Conservation (phyloP, 2,113 vertebrate species). For the Mellivora capensis region DNA sequence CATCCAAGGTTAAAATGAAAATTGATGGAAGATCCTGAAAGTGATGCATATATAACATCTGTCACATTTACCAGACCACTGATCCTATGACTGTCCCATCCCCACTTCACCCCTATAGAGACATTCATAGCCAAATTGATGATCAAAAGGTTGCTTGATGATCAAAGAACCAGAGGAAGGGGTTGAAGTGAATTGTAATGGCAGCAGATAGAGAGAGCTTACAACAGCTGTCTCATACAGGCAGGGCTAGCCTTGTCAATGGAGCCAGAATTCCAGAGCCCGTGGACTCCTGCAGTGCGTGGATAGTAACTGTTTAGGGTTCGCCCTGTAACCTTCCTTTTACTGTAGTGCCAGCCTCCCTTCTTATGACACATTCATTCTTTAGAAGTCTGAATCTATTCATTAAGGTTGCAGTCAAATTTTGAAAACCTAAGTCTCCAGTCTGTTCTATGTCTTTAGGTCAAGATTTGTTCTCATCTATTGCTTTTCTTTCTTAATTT, state of each 20-base stretch:
- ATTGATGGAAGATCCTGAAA: neutral
- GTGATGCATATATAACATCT: neutral
- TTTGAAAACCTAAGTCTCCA: neutral
- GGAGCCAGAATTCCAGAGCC: neutral
- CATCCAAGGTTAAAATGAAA: neutral
- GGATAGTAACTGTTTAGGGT: neutral
- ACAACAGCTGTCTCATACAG: neutral
- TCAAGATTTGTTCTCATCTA: neutral
- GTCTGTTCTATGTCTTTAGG: neutral
- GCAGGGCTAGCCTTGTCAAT: too few species aligned
- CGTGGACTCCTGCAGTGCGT: fast-evolving
- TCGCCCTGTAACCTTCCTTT: neutral
- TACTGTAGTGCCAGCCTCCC: neutral
- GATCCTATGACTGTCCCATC: neutral
- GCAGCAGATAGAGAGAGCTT: neutral
- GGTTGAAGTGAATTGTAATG: neutral
- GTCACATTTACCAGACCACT: neutral
- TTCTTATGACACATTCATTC: neutral
- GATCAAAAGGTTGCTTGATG: neutral
- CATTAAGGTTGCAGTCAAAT: neutral
- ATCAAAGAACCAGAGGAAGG: neutral
- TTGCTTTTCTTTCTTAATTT: neutral
- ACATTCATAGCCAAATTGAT: neutral
- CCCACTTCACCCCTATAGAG: neutral
- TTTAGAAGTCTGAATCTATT: neutral